Base-by-base conservation (phyloP, 92 coral and sea anemone genomes). In the Plumapathes pennacea region DNA sequence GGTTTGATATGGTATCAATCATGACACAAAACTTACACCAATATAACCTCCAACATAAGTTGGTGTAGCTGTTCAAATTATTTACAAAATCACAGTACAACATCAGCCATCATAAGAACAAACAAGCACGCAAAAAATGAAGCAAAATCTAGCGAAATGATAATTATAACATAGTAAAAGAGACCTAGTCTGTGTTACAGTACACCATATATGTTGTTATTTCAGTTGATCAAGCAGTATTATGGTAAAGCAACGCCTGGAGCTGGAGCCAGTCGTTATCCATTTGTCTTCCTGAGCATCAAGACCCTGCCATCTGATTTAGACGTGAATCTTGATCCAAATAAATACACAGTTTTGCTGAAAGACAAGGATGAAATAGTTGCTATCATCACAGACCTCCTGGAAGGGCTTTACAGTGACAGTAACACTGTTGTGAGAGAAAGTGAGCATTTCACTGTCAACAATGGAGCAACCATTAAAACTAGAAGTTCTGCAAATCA, bases 301-400 rank as follows among this genome's bases (percentile, higher is more conserved):
- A 57, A 55, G 8, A 38, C 89, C 13, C 84, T 94, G 28, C 85
- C 89, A 6, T 43, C 71, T 50, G 74, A 62, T 31, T 54, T 92
- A 37, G 98, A 92, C 42, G 96, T 83, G 25, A 92, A 92, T 71
- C 63, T 92, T 13, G 98, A 92, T 38, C 98, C 98, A 29, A 88
- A 92, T 76, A 88, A 92, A 77, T 71, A 90, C 26, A 81, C 76
- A 33, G 98, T 92, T 30, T 51, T 92, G 54, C 60, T 92, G 42
- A 84, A 76, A 62, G 88, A 84, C 46, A 84, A 81, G 34, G 97
- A 91, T 17, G 74, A 64, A 70, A 63, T 91, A 12, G 37, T 88
- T 50, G 79, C 67, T 38, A 53, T 67, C 0, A 26, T 91, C 7
- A 81, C 68, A 22, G 48, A 64, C 15, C 41, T 78, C 32, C 51